These are phyloP conservation scores for Dicerorhinus sumatrensis DNA, from an alignment of 2,113 vertebrate genomes.

Conservation along the genomic window DNA sequence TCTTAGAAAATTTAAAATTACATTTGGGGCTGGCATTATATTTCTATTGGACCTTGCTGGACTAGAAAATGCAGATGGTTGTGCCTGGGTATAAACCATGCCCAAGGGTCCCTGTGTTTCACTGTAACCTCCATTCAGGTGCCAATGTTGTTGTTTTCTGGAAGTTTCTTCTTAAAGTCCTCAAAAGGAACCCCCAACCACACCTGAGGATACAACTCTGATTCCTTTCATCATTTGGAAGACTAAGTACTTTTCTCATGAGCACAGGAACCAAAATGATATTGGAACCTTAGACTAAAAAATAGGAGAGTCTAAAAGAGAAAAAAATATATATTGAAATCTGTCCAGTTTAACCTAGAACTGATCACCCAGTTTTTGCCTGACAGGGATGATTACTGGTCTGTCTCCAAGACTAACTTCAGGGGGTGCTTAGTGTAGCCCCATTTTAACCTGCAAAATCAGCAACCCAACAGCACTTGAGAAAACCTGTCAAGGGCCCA, in stretches of 20 bases:
- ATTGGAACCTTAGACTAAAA: background rate
- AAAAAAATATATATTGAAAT: background rate
- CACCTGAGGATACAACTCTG: background rate
- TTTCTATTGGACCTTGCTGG: background rate
- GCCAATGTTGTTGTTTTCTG: background rate
- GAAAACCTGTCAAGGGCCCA: background rate
- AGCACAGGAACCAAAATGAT: background rate
- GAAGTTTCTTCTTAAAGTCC: background rate
- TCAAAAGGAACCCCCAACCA: background rate
- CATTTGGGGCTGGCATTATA: background rate
- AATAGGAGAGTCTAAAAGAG: background rate
- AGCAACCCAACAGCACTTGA: background rate
- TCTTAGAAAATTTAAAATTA: background rate
- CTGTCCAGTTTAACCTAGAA: background rate
- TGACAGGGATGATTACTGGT: background rate
- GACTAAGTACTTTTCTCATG: background rate
- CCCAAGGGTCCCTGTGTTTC: background rate
- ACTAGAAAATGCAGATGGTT: background rate
- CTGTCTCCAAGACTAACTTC: background rate
- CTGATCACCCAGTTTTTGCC: background rate
- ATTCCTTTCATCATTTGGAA: background rate
- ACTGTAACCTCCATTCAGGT: background rate
- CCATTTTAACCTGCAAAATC: background rate
- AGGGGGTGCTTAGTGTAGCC: background rate
- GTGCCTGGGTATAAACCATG: background rate